Percentiles rank a stretch among this genome's conserved stretches.
These are phyloP conservation scores for Drosophila melanosoma DNA, from an alignment of 2,888 invertebrate genomes.

Conservation along the genomic window DNA sequence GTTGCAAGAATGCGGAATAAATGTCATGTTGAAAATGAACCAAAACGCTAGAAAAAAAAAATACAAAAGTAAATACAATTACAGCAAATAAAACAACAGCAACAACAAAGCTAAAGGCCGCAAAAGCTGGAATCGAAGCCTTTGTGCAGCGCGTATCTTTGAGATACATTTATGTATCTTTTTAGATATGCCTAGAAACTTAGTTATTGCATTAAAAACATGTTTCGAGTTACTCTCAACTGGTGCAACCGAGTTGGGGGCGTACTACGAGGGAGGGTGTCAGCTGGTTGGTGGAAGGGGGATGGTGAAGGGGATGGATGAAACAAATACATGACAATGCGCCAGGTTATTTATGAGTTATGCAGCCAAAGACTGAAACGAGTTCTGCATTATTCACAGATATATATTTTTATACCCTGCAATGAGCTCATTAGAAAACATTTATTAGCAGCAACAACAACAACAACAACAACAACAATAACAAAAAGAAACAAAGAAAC, in stretches of 20 bases:
- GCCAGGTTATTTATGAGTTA: constrained; percentile 37
- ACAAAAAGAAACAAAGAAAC: constrained; percentile 2
- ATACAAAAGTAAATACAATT: constrained; percentile 2
- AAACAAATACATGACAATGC: constrained; percentile 26
- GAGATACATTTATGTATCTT: constrained; percentile 57
- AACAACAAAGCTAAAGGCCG: constrained; percentile 14
- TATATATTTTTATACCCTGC: background rate
- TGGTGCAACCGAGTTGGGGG: constrained; percentile 47
- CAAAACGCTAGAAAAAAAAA: constrained; percentile 30
- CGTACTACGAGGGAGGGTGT: constrained; percentile 3
- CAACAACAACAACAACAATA: background rate
- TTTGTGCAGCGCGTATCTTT: constrained; percentile 49
- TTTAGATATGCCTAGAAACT: constrained; percentile 32
- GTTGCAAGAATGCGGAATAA: constrained; percentile 80
- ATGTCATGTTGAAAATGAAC: constrained; percentile 69
- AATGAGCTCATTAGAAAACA: constrained; percentile 41
- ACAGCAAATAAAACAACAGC: constrained; percentile 9
- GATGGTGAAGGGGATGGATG: background rate
- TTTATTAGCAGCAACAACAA: background rate
- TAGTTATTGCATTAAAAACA: constrained; percentile 55
- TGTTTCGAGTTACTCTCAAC: constrained; percentile 37
- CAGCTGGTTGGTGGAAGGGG: accelerated
- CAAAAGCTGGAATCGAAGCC: constrained; percentile 31
- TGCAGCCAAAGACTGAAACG: constrained; percentile 41
- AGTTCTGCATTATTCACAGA: constrained; percentile 21